A percentile compares a stretch with the other conserved stretches of the same genome.
These are phyloP conservation scores for Tenthredo mesomela DNA, from an alignment of 2,888 invertebrate genomes.

Conservation along the genomic window DNA sequence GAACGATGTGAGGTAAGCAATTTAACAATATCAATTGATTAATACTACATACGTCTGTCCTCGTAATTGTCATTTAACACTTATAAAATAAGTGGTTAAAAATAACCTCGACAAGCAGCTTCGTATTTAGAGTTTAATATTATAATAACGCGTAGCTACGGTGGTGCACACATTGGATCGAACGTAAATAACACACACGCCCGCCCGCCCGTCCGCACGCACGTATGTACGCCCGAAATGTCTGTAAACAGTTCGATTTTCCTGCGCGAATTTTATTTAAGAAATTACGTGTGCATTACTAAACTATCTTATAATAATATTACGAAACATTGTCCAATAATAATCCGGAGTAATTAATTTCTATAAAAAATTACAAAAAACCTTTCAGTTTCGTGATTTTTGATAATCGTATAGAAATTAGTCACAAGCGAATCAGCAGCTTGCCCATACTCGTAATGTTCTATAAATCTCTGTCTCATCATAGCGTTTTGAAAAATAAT, in stretches of 20 bases:
- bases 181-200: slow-evolving; percentile 44
- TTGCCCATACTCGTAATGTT: no score
- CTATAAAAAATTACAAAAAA: no score
- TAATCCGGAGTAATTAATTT: no score
- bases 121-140: not conserved
- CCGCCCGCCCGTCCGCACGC: slow-evolving; percentile 17
- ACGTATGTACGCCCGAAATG: slow-evolving; percentile 37
- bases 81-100: not conserved
- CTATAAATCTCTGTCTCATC: no score
- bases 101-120: not conserved
- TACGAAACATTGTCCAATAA: not conserved
- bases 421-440: no score
- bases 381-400: no score
- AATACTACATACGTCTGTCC: not conserved
- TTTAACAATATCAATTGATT: slow-evolving; percentile 11
- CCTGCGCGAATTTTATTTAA: not conserved
- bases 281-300: not conserved
- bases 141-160: slow-evolving; percentile 17
- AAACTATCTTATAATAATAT: not conserved
- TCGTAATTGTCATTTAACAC: not conserved
- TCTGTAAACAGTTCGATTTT: slow-evolving; percentile 46
- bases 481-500: no score
- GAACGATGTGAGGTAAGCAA: slow-evolving; percentile 68
- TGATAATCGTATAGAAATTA: no score
- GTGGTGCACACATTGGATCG: slow-evolving; percentile 30